phyloP scores from a whole-genome alignment of 1,140 invertebrate species.

The Prorops nasuta region DNA sequence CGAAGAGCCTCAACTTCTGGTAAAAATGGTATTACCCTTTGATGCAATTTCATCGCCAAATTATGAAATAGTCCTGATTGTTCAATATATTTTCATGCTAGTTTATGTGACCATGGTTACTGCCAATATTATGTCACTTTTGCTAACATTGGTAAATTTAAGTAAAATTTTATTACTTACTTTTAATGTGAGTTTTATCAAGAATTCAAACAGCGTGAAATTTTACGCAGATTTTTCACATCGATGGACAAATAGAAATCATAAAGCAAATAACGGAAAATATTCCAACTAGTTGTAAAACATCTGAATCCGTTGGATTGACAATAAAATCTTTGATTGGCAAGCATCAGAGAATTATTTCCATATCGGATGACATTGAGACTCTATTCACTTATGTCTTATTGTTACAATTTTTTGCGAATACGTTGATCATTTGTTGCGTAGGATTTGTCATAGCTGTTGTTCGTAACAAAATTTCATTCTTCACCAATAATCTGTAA shows the following conservation, averaged over 20 bases:
- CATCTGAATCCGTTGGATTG: background rate
- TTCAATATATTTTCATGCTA: no score
- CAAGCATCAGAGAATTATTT: constrained; percentile 13
- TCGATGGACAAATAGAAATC: constrained; percentile 12
- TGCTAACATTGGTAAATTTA: no score
- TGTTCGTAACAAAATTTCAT: constrained; percentile 1
- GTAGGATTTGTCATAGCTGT: constrained; percentile 8
- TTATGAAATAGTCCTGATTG: no score
- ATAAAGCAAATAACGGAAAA: constrained; percentile 1
- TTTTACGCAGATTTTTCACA: constrained; percentile 11
- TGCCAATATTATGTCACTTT: no score
- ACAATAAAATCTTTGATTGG: constrained; percentile 1
- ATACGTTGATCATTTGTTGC: constrained; percentile 9
- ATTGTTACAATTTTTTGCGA: constrained; percentile 8
- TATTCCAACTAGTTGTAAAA: background rate
- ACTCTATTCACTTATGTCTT: constrained; percentile 3
- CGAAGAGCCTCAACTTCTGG: no score
- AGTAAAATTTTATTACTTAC: no score
- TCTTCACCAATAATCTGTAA: background rate
- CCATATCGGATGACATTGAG: constrained; percentile 1
- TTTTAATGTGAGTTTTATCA: no score
- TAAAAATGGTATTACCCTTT: no score
- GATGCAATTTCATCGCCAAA: no score
- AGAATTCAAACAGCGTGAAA: no score
- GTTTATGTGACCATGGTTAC: no score